Percentiles rank a stretch among this genome's conserved stretches.
Conservation (phyloP, 2,113 vertebrate genomes). For the Australoheros scitulus region DNA sequence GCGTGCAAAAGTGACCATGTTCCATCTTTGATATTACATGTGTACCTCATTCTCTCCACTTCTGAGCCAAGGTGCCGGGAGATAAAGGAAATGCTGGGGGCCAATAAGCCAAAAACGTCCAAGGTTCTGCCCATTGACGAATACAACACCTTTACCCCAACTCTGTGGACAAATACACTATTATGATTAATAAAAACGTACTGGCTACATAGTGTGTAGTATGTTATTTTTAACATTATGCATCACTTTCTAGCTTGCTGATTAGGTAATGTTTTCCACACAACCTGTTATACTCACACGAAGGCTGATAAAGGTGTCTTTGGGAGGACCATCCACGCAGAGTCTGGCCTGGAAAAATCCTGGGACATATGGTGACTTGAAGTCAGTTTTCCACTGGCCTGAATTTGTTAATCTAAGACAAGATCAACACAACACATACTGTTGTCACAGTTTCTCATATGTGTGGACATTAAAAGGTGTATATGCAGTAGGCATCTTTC, state of each 20-base stretch:
- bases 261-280: neutral
- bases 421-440: neutral
- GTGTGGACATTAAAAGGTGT: neutral
- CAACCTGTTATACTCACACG: conserved; percentile 71
- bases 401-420: conserved; percentile 76
- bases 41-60: conserved; percentile 87
- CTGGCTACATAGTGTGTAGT: neutral
- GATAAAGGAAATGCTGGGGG: conserved; percentile 89
- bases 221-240: neutral
- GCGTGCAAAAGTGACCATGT: no score
- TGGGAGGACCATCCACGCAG: conserved; percentile 76
- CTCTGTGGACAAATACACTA: conserved; percentile 75
- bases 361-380: conserved; percentile 73
- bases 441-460: neutral
- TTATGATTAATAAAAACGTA: conserved; percentile 3
- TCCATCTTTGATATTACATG: neutral
- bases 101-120: conserved; percentile 92
- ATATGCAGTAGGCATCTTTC: neutral
- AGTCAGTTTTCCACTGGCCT: conserved; percentile 77
- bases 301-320: conserved; percentile 89
- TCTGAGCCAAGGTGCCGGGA: conserved; percentile 88
- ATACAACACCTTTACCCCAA: conserved; percentile 91
- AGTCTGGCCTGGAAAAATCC: conserved; percentile 85
- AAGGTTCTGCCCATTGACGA: conserved; percentile 89
- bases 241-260: neutral